Conservation (phyloP, 2,797 vertebrate species). For the Microctenopoma stevenorrisi region DNA sequence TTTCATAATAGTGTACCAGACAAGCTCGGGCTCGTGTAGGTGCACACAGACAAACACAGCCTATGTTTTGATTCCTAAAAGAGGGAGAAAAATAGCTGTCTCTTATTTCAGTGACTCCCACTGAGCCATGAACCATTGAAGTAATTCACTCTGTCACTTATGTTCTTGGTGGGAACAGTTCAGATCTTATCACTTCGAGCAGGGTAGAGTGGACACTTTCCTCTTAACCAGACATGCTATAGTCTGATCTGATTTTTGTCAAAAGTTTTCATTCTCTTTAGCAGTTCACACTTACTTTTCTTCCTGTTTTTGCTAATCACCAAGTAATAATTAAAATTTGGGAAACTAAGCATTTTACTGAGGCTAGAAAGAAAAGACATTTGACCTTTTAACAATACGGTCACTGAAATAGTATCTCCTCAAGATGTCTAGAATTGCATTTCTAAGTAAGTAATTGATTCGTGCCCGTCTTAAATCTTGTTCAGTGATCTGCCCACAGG, state of each 20-base stretch:
- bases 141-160: conserved; percentile 51
- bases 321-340: background rate
- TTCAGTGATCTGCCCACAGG: conserved; percentile 57
- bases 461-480: conserved; percentile 56
- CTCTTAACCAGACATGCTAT: conserved; percentile 44
- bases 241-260: conserved; percentile 53
- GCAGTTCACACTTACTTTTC: conserved; percentile 9
- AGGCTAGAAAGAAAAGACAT: background rate
- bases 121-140: conserved; percentile 39
- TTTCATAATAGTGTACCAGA: conserved; percentile 47
- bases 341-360: background rate
- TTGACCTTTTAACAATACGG: conserved; percentile 13
- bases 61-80: conserved; percentile 49
- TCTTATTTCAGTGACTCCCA: conserved; percentile 21
- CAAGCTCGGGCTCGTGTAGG: conserved; percentile 26
- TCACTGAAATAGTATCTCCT: conserved; percentile 45
- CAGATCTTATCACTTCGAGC: conserved; percentile 53
- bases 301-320: conserved; percentile 9
- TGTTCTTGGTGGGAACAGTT: conserved; percentile 53
- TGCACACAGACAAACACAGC: conserved; percentile 24
- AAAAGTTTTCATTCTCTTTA: conserved; percentile 27
- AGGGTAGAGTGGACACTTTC: conserved; percentile 46
- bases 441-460: conserved; percentile 59
- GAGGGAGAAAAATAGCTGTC: conserved; percentile 13
- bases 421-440: conserved; percentile 52